phyloP scores from a whole-genome alignment of 2,888 invertebrate genomes.

The Netelia inedita region DNA sequence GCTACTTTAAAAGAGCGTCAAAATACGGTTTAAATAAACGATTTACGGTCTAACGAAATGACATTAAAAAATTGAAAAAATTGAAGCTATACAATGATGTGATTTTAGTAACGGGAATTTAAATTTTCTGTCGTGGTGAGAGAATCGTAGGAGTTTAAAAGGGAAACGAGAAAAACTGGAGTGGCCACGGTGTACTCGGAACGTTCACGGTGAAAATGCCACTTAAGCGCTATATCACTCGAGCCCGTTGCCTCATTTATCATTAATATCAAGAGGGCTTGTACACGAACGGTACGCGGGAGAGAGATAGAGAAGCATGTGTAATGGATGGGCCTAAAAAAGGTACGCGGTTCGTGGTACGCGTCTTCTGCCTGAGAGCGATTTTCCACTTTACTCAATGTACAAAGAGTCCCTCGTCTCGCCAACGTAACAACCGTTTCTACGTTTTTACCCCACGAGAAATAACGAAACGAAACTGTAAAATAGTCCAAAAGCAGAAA shows the following conservation, averaged over 20 bases:
- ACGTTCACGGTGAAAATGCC: constrained; percentile 42
- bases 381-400: constrained; percentile 65
- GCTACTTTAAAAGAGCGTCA: no score
- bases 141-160: background rate
- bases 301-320: background rate
- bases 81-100: no score
- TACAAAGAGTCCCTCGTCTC: constrained; percentile 24
- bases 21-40: no score
- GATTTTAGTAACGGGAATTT: background rate
- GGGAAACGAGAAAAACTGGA: constrained; percentile 33
- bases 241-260: constrained; percentile 51
- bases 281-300: constrained; percentile 7
- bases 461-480: background rate
- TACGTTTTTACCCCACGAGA: background rate
- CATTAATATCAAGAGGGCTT: constrained; percentile 52
- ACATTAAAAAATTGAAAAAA: background rate
- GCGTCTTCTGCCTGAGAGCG: constrained; percentile 51
- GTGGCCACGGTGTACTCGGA: background rate
- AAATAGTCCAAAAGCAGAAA: background rate
- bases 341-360: background rate
- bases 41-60: no score
- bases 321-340: constrained; percentile 47
- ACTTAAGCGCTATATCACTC: constrained; percentile 27
- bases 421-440: background rate
- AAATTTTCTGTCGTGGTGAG: background rate